Conservation (phyloP, 1,140 invertebrate species). For the Tigriopus japonicus region DNA sequence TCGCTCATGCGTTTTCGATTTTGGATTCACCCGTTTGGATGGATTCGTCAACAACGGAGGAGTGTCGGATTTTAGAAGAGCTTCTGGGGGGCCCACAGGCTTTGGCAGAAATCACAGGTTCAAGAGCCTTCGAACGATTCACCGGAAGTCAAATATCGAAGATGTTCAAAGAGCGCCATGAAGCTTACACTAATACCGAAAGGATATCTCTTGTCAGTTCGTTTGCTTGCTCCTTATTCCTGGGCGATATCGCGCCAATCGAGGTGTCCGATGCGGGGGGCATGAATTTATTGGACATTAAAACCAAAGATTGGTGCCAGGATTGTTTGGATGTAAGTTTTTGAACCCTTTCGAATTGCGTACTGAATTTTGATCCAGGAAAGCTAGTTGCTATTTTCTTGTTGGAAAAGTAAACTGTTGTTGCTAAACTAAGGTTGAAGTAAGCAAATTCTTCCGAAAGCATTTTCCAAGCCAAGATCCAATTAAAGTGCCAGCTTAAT, state of each 20-base stretch:
- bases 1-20: slow-evolving; percentile 51
- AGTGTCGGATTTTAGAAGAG: slow-evolving; percentile 59
- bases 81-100: slow-evolving; percentile 55
- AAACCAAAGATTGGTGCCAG: slow-evolving; percentile 51
- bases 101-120: slow-evolving; percentile 70
- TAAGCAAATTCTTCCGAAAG: too few relatives aligned
- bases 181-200: slow-evolving; percentile 60
- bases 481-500: too few relatives aligned
- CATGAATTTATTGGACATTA: slow-evolving; percentile 86
- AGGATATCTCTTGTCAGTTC: slow-evolving; percentile 82
- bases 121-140: slow-evolving; percentile 77
- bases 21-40: slow-evolving; percentile 84
- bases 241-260: slow-evolving; percentile 74
- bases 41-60: slow-evolving; percentile 67
- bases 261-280: slow-evolving; percentile 83
- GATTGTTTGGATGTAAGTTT: slow-evolving; percentile 40
- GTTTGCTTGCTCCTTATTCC: slow-evolving; percentile 66
- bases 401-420: too few relatives aligned
- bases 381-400: too few relatives aligned
- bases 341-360: slow-evolving; percentile 20
- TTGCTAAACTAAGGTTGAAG: too few relatives aligned
- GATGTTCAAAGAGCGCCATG: slow-evolving; percentile 46
- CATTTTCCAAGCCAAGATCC: too few relatives aligned
- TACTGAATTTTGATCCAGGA: too few relatives aligned
- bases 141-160: slow-evolving; percentile 84